Conservation (phyloP, 2,113 vertebrate species). For the pig (Sus scrofa) region DNA sequence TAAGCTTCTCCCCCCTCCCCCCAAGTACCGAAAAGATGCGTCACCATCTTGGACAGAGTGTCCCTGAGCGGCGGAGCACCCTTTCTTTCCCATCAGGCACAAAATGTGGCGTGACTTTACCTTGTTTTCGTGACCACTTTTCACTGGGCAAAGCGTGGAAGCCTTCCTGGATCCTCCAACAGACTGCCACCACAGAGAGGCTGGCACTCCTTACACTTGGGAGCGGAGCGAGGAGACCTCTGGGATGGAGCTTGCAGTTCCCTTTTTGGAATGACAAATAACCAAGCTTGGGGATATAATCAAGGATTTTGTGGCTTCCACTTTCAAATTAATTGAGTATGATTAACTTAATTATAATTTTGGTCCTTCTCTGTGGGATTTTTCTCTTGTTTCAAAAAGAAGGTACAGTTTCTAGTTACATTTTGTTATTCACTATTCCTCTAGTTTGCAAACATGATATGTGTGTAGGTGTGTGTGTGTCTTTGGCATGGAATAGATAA, state of each 20-base stretch:
- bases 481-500: background rate
- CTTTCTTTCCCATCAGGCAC: background rate
- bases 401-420: background rate
- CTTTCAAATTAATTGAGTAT: conserved; percentile 63
- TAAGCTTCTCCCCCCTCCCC: background rate
- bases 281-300: background rate
- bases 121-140: background rate
- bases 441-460: background rate
- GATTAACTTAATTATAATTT: conserved; percentile 47
- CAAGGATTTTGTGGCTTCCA: background rate
- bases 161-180: background rate
- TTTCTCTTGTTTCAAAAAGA: conserved; percentile 52
- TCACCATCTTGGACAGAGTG: conserved; percentile 60
- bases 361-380: background rate
- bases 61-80: background rate
- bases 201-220: background rate
- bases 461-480: background rate
- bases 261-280: background rate
- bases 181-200: background rate
- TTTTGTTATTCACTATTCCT: background rate
- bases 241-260: background rate
- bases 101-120: background rate
- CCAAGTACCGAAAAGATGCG: conserved; percentile 46
- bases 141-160: background rate
- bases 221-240: background rate